Base-by-base conservation (phyloP, 2,113 vertebrate species). In the Callipepla squamata region DNA sequence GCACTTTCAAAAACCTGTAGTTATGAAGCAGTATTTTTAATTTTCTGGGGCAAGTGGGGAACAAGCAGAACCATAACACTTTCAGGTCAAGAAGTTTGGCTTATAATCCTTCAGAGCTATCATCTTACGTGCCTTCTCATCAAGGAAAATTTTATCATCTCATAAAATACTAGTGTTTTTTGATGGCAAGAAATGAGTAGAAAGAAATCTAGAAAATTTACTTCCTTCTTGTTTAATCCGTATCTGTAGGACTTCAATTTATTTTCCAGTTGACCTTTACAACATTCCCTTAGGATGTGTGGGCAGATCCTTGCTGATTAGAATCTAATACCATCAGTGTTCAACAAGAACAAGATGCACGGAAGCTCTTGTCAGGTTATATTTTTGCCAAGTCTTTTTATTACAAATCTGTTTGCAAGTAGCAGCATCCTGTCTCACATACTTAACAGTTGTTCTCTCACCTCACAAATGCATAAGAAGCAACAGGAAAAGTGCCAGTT, bases 81-180 rank as follows among this genome's bases (percentile, higher is more conserved):
- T 93, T 92, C 85, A 95, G 93, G 87, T 97, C 84, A 96, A 96
- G 47, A 12, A 73, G 23, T 92, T 87, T 89, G 79, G 53, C 82
- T 93, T 93, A 86, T 87, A 90, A n/a, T 91, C 48, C 47, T 69
- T 94, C 57, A 88, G 77, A 83, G 75, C 12, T 90, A 82, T 85
- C 65, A 59, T 86, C 42, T 57, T 95, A 77, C 75, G 20, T 80
- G 23, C 53, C 90, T 89, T 95, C 69, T 87, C 70, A 90, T 68
- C 63, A 89, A 38, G 75, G 70, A 85, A 61, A 51, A 59, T 51
- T 28, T 51, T 51, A 51, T 17, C 3, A 25, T 32, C 40, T 48
- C 44, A 76, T 76, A 82, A 95, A 96, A 84, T 69, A 26, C n/a
- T 48, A 67, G 40, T 74, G 30, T 0, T 70, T 91, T 91, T 89